Conservation (phyloP, 2,797 vertebrate species). For the Mionectes olivaceus region DNA sequence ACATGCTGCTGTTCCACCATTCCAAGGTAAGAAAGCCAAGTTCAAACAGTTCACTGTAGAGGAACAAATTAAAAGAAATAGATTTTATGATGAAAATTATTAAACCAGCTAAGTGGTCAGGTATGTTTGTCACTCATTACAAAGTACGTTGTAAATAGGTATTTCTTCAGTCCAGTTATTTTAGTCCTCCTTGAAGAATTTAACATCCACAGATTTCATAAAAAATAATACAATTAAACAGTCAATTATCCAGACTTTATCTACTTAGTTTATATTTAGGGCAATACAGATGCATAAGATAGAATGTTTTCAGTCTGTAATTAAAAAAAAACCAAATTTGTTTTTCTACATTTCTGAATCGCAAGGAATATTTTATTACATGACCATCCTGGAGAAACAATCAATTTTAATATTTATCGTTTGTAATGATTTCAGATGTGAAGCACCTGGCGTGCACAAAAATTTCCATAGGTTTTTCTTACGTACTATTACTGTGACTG, state of each 20-base stretch:
- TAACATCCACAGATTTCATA: constrained; percentile 1
- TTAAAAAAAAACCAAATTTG: not conserved
- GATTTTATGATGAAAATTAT: constrained; percentile 79
- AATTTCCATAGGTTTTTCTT: constrained; percentile 68
- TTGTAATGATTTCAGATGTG: constrained; percentile 55
- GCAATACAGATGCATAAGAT: constrained; percentile 71
- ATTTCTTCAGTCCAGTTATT: constrained; percentile 9
- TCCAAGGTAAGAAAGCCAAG: constrained; percentile 64
- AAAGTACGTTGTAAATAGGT: not conserved
- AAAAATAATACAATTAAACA: not conserved
- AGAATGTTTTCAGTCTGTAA: not conserved
- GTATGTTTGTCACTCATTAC: not conserved
- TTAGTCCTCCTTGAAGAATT: constrained; percentile 7
- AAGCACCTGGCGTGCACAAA: constrained; percentile 85
- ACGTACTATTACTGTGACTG: constrained; percentile 16
- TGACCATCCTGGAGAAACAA: not conserved
- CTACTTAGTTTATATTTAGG: constrained; percentile 25
- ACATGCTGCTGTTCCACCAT: not conserved
- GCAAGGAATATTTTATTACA: not conserved
- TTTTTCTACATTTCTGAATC: not conserved
- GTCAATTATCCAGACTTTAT: constrained; percentile 1
- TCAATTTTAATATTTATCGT: constrained; percentile 42
- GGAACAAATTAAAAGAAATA: constrained; percentile 87
- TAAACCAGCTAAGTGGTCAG: not conserved
- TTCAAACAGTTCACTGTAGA: constrained; percentile 77